Conservation (phyloP, 2,888 invertebrate species). For the Phyllotreta cruciferae region DNA sequence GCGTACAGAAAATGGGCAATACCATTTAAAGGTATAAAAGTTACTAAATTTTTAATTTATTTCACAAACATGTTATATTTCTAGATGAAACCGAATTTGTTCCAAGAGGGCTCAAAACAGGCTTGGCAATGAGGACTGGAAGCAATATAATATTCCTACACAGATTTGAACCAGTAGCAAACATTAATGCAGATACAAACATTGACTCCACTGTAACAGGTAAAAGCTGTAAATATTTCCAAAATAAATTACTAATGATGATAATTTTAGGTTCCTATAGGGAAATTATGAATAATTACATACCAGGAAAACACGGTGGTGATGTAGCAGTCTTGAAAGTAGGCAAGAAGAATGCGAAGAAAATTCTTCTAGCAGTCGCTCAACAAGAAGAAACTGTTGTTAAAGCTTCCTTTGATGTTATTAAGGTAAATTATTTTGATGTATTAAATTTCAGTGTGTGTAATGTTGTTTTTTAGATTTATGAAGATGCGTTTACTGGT, state of each 20-base stretch:
- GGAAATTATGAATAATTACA: constrained; percentile 44
- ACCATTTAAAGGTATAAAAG: constrained; percentile 39
- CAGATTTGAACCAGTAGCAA: constrained; percentile 38
- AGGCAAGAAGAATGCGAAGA: constrained; percentile 49
- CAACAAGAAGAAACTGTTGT: constrained; percentile 53
- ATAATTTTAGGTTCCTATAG: constrained; percentile 18
- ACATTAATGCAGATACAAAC: constrained; percentile 38
- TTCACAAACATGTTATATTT: not conserved
- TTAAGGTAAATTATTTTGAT: constrained; percentile 51
- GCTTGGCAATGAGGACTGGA: constrained; percentile 57
- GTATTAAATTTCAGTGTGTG: constrained; percentile 8
- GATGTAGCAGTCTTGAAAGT: constrained; percentile 56
- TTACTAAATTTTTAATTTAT: constrained; percentile 10
- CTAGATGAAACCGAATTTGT: constrained; percentile 53
- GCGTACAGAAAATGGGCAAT: constrained; percentile 52
- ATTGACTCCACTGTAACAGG: constrained; percentile 46
- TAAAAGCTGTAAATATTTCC: not conserved
- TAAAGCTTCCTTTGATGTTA: constrained; percentile 53
- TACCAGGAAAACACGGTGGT: constrained; percentile 50
- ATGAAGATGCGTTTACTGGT: constrained; percentile 59
- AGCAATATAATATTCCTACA: constrained; percentile 50
- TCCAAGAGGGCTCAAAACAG: constrained; percentile 53
- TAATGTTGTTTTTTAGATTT: constrained; percentile 54
- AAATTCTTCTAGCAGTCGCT: constrained; percentile 57
- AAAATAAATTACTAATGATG: not conserved